phyloP scores from a whole-genome alignment of 2,888 invertebrate genomes.

The Zaprionus bogoriensis region DNA sequence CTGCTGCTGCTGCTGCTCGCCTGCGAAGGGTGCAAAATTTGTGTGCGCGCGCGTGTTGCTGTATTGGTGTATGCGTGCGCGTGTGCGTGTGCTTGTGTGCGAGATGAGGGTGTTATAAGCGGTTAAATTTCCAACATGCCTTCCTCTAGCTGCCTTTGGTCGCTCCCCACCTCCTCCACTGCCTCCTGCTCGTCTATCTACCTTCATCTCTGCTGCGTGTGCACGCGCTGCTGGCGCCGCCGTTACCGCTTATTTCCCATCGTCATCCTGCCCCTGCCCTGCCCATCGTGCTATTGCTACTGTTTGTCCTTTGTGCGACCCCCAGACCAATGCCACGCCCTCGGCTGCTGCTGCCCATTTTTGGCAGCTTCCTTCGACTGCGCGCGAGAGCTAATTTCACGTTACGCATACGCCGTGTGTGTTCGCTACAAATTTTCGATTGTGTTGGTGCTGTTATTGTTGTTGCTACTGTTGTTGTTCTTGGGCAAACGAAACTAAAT shows the following conservation, averaged over 20 bases:
- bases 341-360: slow-evolving; percentile 29
- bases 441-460: slow-evolving; percentile 8
- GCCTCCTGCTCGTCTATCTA: slow-evolving; percentile 1
- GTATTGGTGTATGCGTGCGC: slow-evolving; percentile 9
- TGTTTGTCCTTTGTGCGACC: slow-evolving; percentile 71
- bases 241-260: slow-evolving; percentile 55
- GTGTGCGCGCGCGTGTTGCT: slow-evolving; percentile 18
- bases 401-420: slow-evolving; percentile 64
- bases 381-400: slow-evolving; percentile 61
- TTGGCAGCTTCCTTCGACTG: slow-evolving; percentile 22
- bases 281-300: background rate
- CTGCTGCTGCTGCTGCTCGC: background rate
- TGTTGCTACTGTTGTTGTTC: slow-evolving; percentile 22
- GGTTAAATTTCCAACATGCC: slow-evolving; percentile 65
- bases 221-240: slow-evolving; percentile 41
- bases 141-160: slow-evolving; percentile 1
- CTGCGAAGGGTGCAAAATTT: slow-evolving; percentile 39
- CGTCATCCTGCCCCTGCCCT: slow-evolving; percentile 9
- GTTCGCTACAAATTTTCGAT: slow-evolving; percentile 11
- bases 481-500: slow-evolving; percentile 46
- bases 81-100: slow-evolving; percentile 21
- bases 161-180: background rate
- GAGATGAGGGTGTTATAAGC: slow-evolving; percentile 70
- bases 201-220: slow-evolving; percentile 27
- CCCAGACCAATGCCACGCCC: slow-evolving; percentile 37